Evolutionary conservation across 2,113 vertebrate genomes (phyloP), one percentile per base, ranked within the genome.

Genomic region (Alaudala cheleensis): DNA sequence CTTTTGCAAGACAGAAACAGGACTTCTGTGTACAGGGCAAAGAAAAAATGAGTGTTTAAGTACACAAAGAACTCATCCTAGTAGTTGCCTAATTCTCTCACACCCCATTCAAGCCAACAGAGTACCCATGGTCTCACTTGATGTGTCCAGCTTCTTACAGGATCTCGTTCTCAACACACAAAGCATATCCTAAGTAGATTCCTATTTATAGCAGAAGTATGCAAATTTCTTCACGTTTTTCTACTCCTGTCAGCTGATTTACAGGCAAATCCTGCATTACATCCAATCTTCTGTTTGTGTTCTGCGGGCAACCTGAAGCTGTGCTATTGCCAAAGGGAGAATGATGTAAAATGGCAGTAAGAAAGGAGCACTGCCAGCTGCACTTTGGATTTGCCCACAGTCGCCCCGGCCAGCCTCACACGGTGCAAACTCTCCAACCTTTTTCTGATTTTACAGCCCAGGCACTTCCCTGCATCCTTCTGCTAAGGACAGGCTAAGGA

Each of bases 371-470:
- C 9, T 40, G n/a, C 37, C 50, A 54, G 51, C 39, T 66, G 60
- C 42, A 6, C 47, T 4, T 2, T 16, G 4, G 19, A 4, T 56
- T 74, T 66, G 26, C 11, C 44, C 22, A 7, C 19, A 14, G 57
- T 23, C 3, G 0, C 25, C 26, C 25, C 3, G 3, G 34, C 26
- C 71, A 64, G 31, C 7, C 7, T 34, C n/a, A 10, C 5, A 1
- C 1, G 40, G 42, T 25, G 45, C 9, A 73, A 77, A 26, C 51
- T 26, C 40, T 31, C 16, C 17, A 5, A 1, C 4, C 18, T 22
- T 78, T 20, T 74, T 14, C 47, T 65, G 21, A 3, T 34, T 20
- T 20, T 40, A 5, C 1, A 23, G 37, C 25, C 76, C 54, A 69
- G n/a, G 39, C 26, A 11, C 39, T 58, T 54, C 47, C 54, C 34